Evolutionary conservation across 2,113 vertebrate genomes (phyloP), one percentile per base, ranked within the genome.

Genomic region (Muscicapa adusta): DNA sequence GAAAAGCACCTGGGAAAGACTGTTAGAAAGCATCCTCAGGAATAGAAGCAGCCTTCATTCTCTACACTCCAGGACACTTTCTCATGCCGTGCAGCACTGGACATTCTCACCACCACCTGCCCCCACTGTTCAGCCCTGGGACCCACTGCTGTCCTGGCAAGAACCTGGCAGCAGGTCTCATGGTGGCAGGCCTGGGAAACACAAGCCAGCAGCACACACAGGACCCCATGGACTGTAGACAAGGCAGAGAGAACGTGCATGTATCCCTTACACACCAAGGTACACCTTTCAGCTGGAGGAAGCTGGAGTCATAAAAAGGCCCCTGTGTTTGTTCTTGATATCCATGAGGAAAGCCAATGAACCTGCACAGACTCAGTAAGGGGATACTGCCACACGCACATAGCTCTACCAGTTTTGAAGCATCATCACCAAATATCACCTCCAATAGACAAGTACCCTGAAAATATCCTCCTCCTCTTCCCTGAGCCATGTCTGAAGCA

Each of bases 141-240:
- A 31, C 26, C 16, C 24, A 12, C 26, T 31, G 42, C 56, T 75
- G 11, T 25, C 40, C 48, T 28, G 17, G 14, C 7, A 26, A 56
- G 40, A 12, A 9, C 14, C 25, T 3, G 1, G 36, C 1, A 68
- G n/a, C 22, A 34, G 42, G 7, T 61, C 40, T 63, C 0, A 0
- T 3, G 1, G 45, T 1, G 61, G 31, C 22, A 34, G 42, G 6
- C 60, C 40, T 42, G 36, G 33, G 57, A 76, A 85, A 70, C 45
- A 42, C 2, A 0, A 61, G 56, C 23, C 38, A 82, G 33, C 4
- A n/a, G 36, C 43, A 38, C 6, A 3, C 0, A 0, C 29, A 54
- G 23, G 48, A 18, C 8, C 19, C 51, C 25, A 5, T 2, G 2
- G 18, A 67, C 13, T 7, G 16, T 0, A 2, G 28, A 18, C 38